A percentile compares a stretch with the other conserved stretches of the same genome.
phyloP scores from a whole-genome alignment of 2,113 vertebrate genomes.

The Struthidea cinerea region DNA sequence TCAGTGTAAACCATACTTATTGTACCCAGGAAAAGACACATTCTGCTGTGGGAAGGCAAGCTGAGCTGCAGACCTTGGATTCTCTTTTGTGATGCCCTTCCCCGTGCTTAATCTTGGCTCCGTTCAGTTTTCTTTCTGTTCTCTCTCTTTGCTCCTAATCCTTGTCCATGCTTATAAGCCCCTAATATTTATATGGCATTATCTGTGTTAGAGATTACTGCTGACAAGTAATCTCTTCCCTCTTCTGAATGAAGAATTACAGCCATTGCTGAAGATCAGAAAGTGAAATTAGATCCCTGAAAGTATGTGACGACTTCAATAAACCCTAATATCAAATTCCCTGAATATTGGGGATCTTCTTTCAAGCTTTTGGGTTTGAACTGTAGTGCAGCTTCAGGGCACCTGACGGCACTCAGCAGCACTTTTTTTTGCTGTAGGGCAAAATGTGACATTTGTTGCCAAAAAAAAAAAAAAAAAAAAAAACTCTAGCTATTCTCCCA shows the following conservation, averaged over 20 bases:
- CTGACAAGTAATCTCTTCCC: conserved; percentile 62
- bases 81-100: background rate
- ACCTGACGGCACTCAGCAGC: background rate
- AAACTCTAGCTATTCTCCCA: background rate
- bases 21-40: background rate
- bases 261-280: conserved; percentile 44
- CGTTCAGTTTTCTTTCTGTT: conserved; percentile 50
- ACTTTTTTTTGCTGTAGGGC: background rate
- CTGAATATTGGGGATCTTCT: background rate
- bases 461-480: background rate
- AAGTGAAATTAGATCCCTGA: conserved; percentile 47
- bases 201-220: conserved; percentile 56
- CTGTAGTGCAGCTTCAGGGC: background rate
- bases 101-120: conserved; percentile 55
- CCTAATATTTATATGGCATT: conserved; percentile 66
- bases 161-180: conserved; percentile 61
- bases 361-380: background rate
- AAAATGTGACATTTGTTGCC: background rate
- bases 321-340: conserved; percentile 21
- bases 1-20: background rate
- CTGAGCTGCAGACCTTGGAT: background rate
- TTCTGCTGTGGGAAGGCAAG: background rate
- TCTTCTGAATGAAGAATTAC: conserved; percentile 50
- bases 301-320: conserved; percentile 27
- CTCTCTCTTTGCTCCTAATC: conserved; percentile 53